phyloP scores from a whole-genome alignment of 2,797 vertebrate genomes.

The Catamblyrhynchus diadema region DNA sequence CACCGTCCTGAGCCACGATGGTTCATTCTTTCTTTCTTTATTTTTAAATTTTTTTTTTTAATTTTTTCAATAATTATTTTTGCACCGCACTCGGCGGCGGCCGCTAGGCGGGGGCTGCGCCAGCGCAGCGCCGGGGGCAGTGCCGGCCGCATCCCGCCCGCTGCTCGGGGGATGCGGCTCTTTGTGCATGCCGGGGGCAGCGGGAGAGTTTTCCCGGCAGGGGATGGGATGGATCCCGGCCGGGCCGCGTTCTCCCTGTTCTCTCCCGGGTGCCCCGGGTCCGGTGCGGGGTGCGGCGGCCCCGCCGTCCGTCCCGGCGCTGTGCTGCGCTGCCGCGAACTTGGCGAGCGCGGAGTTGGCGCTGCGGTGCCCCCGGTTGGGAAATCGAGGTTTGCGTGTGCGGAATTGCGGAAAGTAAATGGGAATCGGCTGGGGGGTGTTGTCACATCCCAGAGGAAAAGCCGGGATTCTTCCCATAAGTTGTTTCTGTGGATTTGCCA shows the following conservation, averaged over 20 bases:
- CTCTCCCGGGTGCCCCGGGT: background rate
- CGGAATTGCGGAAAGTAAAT: background rate
- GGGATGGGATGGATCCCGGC: background rate
- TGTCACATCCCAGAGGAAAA: background rate
- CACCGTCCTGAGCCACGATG: background rate
- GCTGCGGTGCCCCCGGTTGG: background rate
- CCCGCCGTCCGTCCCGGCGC: background rate
- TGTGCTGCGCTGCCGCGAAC: background rate
- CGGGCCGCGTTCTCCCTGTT: background rate
- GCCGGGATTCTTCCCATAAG: background rate
- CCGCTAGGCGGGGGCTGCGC: background rate
- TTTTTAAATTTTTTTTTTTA: background rate
- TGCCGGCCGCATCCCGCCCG: background rate
- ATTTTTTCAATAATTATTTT: background rate
- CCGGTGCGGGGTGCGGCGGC: background rate
- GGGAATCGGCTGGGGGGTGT: background rate
- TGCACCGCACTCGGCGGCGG: background rate
- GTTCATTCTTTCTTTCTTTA: background rate
- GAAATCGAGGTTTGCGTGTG: background rate
- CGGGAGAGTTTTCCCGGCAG: background rate
- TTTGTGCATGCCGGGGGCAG: background rate
- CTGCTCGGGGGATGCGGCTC: background rate
- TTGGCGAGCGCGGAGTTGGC: background rate
- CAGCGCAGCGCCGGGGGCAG: background rate
- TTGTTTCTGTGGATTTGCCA: background rate